These are phyloP conservation scores for Stramonita haemastoma DNA, from an alignment of 2,888 invertebrate genomes.

Conservation along the genomic window DNA sequence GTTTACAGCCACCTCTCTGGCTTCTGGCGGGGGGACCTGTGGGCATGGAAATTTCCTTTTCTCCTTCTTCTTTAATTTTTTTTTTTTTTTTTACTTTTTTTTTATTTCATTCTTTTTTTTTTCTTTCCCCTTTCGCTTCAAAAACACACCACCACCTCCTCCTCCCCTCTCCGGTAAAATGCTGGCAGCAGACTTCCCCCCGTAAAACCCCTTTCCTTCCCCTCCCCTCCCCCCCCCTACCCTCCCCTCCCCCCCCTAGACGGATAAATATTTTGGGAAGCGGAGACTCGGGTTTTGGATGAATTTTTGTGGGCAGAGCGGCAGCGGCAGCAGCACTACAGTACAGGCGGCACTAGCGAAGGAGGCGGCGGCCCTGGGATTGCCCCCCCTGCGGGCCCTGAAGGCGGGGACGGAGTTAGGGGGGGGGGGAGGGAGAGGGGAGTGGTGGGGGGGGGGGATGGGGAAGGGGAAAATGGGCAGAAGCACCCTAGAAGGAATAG, in stretches of 20 bases:
- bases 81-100: too few relatives aligned
- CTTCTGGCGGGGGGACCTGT: too few relatives aligned
- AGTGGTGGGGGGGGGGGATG: not conserved
- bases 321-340: not conserved
- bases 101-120: too few relatives aligned
- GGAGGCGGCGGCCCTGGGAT: not conserved
- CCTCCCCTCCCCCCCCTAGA: not conserved
- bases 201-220: too few relatives aligned
- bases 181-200: too few relatives aligned
- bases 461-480: not conserved
- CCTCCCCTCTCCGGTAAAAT: too few relatives aligned
- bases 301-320: not conserved
- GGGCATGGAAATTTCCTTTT: too few relatives aligned
- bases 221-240: too few relatives aligned
- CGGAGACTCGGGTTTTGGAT: slow-evolving; percentile 30
- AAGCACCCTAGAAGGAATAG: not conserved
- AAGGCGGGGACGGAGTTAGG: not conserved
- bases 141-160: too few relatives aligned
- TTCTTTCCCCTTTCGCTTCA: too few relatives aligned
- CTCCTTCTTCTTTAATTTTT: too few relatives aligned
- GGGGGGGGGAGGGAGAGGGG: not conserved
- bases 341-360: too few relatives aligned
- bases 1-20: slow-evolving; percentile 17
- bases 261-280: slow-evolving; percentile 23
- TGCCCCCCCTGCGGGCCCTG: not conserved